Percentiles rank a stretch among this genome's conserved stretches.
These are phyloP conservation scores for Trichonephila clavipes DNA, from an alignment of 1,140 invertebrate species.

Conservation along the genomic window DNA sequence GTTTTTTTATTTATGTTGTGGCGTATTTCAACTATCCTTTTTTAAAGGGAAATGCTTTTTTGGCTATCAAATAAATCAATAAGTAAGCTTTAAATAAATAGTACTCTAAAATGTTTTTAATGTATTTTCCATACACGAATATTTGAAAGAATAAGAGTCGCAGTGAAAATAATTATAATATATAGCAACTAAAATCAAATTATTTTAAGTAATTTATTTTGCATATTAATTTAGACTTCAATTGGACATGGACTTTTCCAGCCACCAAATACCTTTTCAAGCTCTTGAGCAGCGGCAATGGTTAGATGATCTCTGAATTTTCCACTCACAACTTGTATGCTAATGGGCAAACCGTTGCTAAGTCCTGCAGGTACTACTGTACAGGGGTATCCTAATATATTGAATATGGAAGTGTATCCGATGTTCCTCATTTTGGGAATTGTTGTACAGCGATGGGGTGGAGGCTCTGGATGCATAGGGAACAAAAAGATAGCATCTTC, in stretches of 20 bases:
- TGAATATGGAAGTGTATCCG: slow-evolving; percentile 86
- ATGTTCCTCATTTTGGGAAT: slow-evolving; percentile 92
- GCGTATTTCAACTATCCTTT: no score
- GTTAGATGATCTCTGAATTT: slow-evolving; percentile 79
- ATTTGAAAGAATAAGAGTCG: no score
- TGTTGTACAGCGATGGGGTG: slow-evolving; percentile 82
- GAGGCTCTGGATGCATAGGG: slow-evolving; percentile 87
- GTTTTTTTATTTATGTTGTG: no score
- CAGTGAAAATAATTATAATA: no score
- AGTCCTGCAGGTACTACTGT: slow-evolving; percentile 81
- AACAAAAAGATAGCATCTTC: slow-evolving; percentile 90
- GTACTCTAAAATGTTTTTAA: no score
- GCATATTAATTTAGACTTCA: no score
- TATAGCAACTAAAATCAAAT: no score
- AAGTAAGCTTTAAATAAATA: no score
- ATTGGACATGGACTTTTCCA: slow-evolving; percentile 77
- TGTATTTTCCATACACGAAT: no score
- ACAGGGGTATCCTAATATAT: slow-evolving; percentile 81
- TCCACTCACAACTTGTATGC: slow-evolving; percentile 81
- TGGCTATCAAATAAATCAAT: no score
- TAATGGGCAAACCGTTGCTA: slow-evolving; percentile 81
- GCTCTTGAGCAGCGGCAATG: slow-evolving; percentile 78
- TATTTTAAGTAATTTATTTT: no score
- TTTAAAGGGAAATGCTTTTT: no score
- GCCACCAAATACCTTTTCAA: slow-evolving; percentile 79